Base-by-base conservation (phyloP, 2,113 vertebrate genomes). In the Thamnaconus septentrionalis region DNA sequence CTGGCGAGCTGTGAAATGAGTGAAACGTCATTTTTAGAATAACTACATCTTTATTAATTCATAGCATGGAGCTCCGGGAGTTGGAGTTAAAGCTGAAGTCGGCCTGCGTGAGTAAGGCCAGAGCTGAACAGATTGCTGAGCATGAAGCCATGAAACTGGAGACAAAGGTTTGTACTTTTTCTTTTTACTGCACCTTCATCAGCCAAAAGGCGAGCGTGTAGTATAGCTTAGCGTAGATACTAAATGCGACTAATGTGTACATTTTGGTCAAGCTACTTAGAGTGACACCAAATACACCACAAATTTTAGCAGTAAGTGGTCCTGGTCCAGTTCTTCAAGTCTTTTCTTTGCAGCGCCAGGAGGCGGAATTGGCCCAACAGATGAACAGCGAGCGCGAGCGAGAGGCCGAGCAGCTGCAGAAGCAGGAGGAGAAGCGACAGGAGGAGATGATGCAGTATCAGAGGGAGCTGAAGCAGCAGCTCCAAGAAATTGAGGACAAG, bases 81-180 rank as follows among this genome's bases (percentile, higher is more conserved):
- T 53, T 99, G 84, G 94, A 97, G 85, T 84, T 80, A 41, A 96
- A 97, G 79, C 89, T 98, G 55, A 93, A 91, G 72, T 87, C 89
- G 10, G 96, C 94, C 0, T 97, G 97, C 61, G 46, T 96, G 88
- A 96, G 93, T 81, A 94, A 93, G 81, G 96, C 93, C 73, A 88
- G 93, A 76, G 95, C 93, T 39, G 94, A 93, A n/a, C 96, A 98
- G 84, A 90, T 98, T 1, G 94, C 93, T 58, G 95, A 98, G 69
- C 95, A 93, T 66, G 92, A 94, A 68, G 92, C 91, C 7, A 64
- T 91, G 4, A 92, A 86, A 71, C 85, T 78, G 48, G 94, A 96
- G 76, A 85, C 90, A 46, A 90, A 91, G 92, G 96, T 99, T 90
- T 94, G 66, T 4, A 10, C 10, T 42, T 4, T 47, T 12, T 50